phyloP scores from a whole-genome alignment of 2,888 invertebrate genomes.

The Eurois occulta region DNA sequence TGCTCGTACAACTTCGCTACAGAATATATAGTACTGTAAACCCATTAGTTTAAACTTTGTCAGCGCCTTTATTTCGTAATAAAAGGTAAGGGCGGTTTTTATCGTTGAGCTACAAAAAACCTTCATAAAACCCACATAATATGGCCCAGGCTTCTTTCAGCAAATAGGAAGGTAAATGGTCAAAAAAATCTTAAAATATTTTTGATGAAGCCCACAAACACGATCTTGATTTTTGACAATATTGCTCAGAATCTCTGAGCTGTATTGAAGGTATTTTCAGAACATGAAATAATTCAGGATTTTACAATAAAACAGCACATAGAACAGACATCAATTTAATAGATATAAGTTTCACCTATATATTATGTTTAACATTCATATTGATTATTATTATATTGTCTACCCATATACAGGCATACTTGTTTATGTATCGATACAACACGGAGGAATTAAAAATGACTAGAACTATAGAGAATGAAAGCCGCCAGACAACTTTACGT shows the following conservation, averaged over 20 bases:
- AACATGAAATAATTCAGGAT: slow-evolving; percentile 58
- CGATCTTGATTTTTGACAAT: background rate
- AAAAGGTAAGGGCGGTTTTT: too few relatives aligned
- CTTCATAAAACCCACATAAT: background rate
- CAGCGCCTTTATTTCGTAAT: too few relatives aligned
- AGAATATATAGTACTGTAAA: too few relatives aligned
- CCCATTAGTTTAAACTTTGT: too few relatives aligned
- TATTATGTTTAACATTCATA: slow-evolving; percentile 88
- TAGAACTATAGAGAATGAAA: slow-evolving; percentile 87
- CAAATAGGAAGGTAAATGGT: background rate
- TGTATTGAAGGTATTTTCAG: background rate
- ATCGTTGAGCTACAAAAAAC: background rate
- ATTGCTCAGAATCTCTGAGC: background rate
- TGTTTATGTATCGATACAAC: slow-evolving; percentile 84
- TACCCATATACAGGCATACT: slow-evolving; percentile 88
- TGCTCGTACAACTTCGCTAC: background rate
- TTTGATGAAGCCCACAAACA: background rate
- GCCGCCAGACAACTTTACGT: slow-evolving; percentile 78
- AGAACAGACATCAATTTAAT: slow-evolving; percentile 91
- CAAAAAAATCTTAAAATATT: background rate
- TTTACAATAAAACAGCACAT: slow-evolving; percentile 79
- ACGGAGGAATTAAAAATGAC: slow-evolving; percentile 89
- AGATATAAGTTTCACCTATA: slow-evolving; percentile 90
- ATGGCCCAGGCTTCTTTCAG: background rate
- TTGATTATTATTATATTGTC: slow-evolving; percentile 89